Percentiles rank a stretch among this genome's conserved stretches.
These are phyloP conservation scores for Halocynthia aurantium DNA, from an alignment of 23 tunicate genomes.

Conservation along the genomic window DNA sequence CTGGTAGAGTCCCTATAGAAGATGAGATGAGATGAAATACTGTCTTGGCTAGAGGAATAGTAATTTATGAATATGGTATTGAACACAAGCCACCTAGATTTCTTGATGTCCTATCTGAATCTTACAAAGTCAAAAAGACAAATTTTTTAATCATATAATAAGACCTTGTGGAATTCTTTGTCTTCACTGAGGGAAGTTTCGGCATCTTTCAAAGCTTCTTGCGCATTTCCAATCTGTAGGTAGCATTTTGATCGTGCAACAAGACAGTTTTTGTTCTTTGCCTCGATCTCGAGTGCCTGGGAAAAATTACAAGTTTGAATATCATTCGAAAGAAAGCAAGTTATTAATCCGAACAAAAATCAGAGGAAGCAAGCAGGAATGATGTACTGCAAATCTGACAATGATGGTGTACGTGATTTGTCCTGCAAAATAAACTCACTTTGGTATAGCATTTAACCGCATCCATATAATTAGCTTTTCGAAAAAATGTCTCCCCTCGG, in stretches of 20 bases:
- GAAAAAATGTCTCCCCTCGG: too few relatives aligned
- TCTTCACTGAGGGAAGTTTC: conserved; percentile 73
- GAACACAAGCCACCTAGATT: not conserved
- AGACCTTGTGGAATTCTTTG: conserved; percentile 70
- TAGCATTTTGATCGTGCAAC: conserved; percentile 96
- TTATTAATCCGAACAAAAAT: too few relatives aligned
- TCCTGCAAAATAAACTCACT: too few relatives aligned
- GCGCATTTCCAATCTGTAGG: conserved; percentile 88
- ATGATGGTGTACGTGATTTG: too few relatives aligned
- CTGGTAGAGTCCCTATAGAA: conserved; percentile 76
- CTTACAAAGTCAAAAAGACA: not conserved
- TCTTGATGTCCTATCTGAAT: too few relatives aligned
- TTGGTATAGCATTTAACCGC: too few relatives aligned
- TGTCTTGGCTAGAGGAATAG: not conserved
- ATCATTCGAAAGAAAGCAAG: too few relatives aligned
- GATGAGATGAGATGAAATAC: not conserved
- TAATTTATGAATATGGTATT: not conserved
- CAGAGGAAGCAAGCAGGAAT: too few relatives aligned
- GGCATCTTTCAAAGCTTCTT: conserved; percentile 82
- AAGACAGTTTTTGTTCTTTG: conserved; percentile 48
- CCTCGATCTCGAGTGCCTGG: conserved; percentile 63
- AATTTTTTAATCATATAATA: not conserved
- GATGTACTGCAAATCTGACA: too few relatives aligned
- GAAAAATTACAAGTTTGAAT: not conserved
- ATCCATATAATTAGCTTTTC: too few relatives aligned